Evolutionary conservation across 2,113 vertebrate species (phyloP), one percentile per base, ranked within the genome.

Genomic region (Myiozetetes cayanensis): DNA sequence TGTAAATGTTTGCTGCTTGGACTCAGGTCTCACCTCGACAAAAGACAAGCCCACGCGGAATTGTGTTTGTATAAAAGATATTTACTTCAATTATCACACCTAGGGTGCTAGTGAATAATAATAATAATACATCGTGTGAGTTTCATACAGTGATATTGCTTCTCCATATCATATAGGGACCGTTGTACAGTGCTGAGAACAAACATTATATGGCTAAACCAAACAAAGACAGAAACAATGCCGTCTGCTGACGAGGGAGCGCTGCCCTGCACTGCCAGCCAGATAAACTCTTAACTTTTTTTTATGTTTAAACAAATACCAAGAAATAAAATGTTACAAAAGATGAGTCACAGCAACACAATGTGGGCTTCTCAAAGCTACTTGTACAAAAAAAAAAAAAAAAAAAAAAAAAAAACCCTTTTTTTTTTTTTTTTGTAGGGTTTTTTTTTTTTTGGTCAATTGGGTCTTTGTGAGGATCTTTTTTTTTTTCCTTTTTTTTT

Each of bases 51-150:
- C 98, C 98, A 98, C 97, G 61, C 98, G 4, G 95, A 59, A 81
- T 98, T 98, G 98, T 99, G 99, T 99, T 99, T 99, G 99, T 99
- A 99, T 99, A 99, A 99, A 99, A 99, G 99, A 99, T 99, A 99
- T 99, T 99, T 99, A 99, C 99, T 99, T 99, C 99, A 99, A 99
- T 99, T 98, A 99, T 99, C 99, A 99, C 99, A 99, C 99, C 99
- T 99, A 99, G 99, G 99, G 99, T 99, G 99, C 99, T 99, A 99
- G 99, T 99, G 99, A 99, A 99, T 99, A 99, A 99, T 99, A 98
- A 98, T 98, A 98, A 98, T 99, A 99, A 99, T 99, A 99, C 99
- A 99, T 99, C 98, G 98, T 98, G 98, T 99, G 99, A 98, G 98
- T 98, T 99, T 99, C 98, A 99, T 99, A 99, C 99, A 99, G 99